Evolutionary conservation across 2,113 vertebrate species (phyloP), one percentile per base, ranked within the genome.

Genomic region (Cephalopterus ornatus): DNA sequence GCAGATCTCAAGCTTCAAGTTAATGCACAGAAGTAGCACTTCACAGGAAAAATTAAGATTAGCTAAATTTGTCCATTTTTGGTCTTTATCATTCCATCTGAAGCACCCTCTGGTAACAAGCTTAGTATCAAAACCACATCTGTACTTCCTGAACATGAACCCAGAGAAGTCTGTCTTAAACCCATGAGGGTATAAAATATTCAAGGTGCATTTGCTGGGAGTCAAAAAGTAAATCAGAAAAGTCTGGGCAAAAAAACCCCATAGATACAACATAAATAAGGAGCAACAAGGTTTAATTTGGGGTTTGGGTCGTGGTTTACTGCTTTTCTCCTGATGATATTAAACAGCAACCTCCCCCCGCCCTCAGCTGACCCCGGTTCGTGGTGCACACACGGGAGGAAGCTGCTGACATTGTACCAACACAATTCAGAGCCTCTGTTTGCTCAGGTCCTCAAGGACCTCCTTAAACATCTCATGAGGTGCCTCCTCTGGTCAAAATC

Each of bases 291-390:
- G 5, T 1, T 59, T 23, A 24, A 15, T 35, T 11, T 28, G 9
- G n/a, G 8, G 6, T 35, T 24, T 30, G 20, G 28, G 23, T 59
- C 17, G 27, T 65, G 56, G 14, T 33, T 59, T 56, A 22, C 18
- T 50, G 62, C 35, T 58, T n/a, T 55, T 53, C n/a, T 55, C 19
- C 63, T 52, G 63, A 13, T 30, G 17, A 74, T 71, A 37, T 46
- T 4, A 66, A 55, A 66, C 0, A 4, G n/a, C 55, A 77, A 81
- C 24, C 0, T 0, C 30, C 0, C 33, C n/a, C 44, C 12, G 65
- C 62, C 26, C 46, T 49, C n/a, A 55, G 26, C 37, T 37, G 63
- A 47, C 18, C 42, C 2, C 5, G 26, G 35, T 5, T 11, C 5
- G 2, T 37, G 49, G 63, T 26, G 30, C 55, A 75, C 70, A n/a